Base-by-base conservation (phyloP, 2,113 vertebrate species). In the Merops nubicus region DNA sequence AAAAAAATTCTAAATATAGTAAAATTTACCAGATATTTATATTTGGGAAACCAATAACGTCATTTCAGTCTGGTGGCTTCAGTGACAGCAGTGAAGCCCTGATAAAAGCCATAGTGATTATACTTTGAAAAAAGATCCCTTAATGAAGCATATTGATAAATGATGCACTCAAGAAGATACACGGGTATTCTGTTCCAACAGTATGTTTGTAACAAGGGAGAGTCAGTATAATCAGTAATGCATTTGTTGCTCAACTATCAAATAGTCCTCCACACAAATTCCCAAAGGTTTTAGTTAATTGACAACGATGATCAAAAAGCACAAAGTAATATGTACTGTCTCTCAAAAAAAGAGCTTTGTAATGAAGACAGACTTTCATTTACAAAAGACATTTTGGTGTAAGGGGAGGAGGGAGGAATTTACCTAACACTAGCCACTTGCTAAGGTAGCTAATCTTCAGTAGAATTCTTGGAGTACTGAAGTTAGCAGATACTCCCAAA, bases 191-290 rank as follows among this genome's bases (percentile, higher is more conserved):
- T 54, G 5, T 63, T 78, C 8, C 0, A 2, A n/a, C 5, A 28
- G 5, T 13, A 70, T 1, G 1, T 48, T 88, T 54, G 3, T 19
- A 82, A 51, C 43, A 31, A 14, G 6, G 1, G 15, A 5, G 6
- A 3, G 12, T 21, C 28, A 26, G 8, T n/a, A 26, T 36, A 60
- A 16, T 23, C 25, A 70, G 8, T 48, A 82, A 70, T 26, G 8
- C 2, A 14, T 79, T 63, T 75, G 59, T 57, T 79, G 13, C 7
- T 45, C 8, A 45, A 8, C 5, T 70, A 5, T 23, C 4, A 57
- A 74, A 53, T 42, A 2, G 8, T 75, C 51, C 2, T 68, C 3
- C 22, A n/a, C 8, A 28, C 25, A 51, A 54, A 64, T 60, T 67
- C 19, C 17, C 80, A 5, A 5, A 68, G 6, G 45, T 63, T 43